Evolutionary conservation across 2,888 invertebrate genomes (phyloP), one percentile per base, ranked within the genome.

Genomic region (Drosophila dives): DNA sequence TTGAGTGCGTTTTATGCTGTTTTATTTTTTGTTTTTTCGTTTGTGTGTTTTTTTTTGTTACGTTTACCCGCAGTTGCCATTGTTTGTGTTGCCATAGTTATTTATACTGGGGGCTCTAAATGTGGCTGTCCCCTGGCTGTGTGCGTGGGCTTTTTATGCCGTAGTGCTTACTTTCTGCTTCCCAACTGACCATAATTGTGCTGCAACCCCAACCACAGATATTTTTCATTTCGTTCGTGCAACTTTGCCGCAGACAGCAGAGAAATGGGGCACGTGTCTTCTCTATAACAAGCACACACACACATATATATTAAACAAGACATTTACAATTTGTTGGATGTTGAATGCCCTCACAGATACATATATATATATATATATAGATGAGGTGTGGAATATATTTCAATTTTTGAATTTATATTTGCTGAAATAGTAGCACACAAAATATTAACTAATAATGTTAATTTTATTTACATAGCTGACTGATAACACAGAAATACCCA

Each of bases 121-220:
- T 33, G 56, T 50, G 36, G 32, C 59, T 40, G 48, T 34, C 56
- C 40, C 17, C 45, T 33, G 23, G 50, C 56, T 42, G 10, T 56
- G 26, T n/a, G 34, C 38, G 50, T 63, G 56, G 55, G 62, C 40
- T 48, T 49, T 62, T 40, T 40, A 45, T 60, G 53, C 49, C 56
- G 61, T 45, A 32, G 40, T 48, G 50, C 33, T 53, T 60, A 48
- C 29, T 7, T 20, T 32, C 20, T 42, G 10, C 45, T 64, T 23
- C 49, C 59, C 71, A 49, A 40, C 68, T 77, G 83, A 70, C 83
- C 82, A 78, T 84, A 83, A 84, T 86, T 81, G 81, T 74, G 70
- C 36, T 64, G n/a, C 38, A 20, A 36, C 34, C 26, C 23, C 50
- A 51, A 63, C 73, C 74, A 60, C 81, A 77, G 79, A 71, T 65